Conservation (phyloP, 2,888 invertebrate species). For the Lordiphosa fenestrarum region DNA sequence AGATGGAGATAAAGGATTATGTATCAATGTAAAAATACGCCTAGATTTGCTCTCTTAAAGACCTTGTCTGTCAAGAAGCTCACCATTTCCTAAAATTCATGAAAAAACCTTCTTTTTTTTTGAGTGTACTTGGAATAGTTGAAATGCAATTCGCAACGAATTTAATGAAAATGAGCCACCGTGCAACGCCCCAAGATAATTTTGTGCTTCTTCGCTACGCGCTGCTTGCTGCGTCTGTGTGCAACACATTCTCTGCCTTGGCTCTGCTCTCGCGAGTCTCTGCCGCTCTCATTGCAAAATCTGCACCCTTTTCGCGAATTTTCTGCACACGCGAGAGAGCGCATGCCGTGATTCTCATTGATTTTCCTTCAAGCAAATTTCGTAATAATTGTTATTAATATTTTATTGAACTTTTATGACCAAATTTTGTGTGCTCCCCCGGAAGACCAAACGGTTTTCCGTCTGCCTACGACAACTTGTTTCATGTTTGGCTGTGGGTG, state of each 20-base stretch:
- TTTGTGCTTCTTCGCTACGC: conserved; percentile 14
- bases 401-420: not conserved
- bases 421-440: not conserved
- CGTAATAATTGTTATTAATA: not conserved
- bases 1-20: no score
- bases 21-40: no score
- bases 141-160: no score
- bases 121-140: no score
- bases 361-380: conserved; percentile 38
- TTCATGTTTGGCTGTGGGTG: conserved; percentile 6
- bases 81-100: no score
- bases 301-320: conserved; percentile 57
- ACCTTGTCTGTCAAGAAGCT: no score
- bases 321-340: conserved; percentile 33
- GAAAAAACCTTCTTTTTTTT: no score
- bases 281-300: conserved; percentile 30
- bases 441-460: not conserved
- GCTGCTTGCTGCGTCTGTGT: conserved; percentile 14
- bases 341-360: conserved; percentile 48
- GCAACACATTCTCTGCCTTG: conserved; percentile 28
- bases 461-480: conserved; percentile 22
- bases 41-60: no score
- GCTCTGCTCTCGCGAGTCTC: conserved; percentile 2
- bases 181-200: no score
- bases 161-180: no score